Base-by-base conservation (phyloP, 1,140 invertebrate genomes). In the Asbolus verrucosus region DNA sequence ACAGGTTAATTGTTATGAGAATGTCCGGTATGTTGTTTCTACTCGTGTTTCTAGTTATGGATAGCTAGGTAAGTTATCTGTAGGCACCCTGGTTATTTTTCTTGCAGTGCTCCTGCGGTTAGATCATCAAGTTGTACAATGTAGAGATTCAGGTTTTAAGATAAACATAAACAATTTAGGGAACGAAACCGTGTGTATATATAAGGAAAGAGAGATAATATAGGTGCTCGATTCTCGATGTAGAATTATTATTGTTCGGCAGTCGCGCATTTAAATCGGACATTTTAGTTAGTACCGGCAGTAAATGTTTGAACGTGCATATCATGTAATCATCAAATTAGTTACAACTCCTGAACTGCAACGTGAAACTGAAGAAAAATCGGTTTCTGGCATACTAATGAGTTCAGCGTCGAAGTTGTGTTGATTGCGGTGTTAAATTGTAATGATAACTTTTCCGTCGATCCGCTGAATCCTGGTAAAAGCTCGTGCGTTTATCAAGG, bases 241-340 rank as follows among this genome's bases (percentile, higher is more conserved):
- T 24, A 14, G 21, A 54, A 54, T 54, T 2, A 54, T 54, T 54
- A 11, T 54, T 24, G 46, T 24, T 27, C 14, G 46, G 27, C 18
- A 21, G n/a, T 27, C 9, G n/a, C 19, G 46, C 46, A 54, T 54
- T 54, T 27, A 54, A 54, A 54, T 54, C 8, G 21, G n/a, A 1
- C 46, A 21, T 21, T 54, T 54, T 54, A 19, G 46, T 21, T 21
- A n/a, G n/a, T n/a, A n/a, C n/a, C n/a, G n/a, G n/a, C 41, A 18
- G 46, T 27, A 54, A 54, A 54, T 16, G 19, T 16, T 16, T 2
- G 46, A 27, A 54, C 46, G 46, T 54, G 46, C 46, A 54, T 54
- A 54, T 54, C 46, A 54, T 30, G 27, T 21, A n/a, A 54, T 54
- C 46, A 27, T 24, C 46, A 27, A 54, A 54, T 54, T 54, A 54